Evolutionary conservation across 2,797 vertebrate species (phyloP).

Genomic region (Benthosema pterotum): DNA sequence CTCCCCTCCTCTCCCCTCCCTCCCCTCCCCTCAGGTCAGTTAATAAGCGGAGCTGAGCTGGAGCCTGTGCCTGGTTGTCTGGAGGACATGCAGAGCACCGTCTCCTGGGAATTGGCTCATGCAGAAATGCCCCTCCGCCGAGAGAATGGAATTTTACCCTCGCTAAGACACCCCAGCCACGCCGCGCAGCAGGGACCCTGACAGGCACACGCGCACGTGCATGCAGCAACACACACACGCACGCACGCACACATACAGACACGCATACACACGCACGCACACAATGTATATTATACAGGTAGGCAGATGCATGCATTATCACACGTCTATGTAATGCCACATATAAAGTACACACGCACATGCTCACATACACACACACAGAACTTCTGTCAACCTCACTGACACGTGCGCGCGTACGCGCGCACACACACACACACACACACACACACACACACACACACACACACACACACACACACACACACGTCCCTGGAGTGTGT

Average conservation of each 20-base stretch:
- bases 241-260: neutral
- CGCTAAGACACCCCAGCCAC: constrained; percentile 84
- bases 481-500: constrained; percentile 49
- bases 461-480: constrained; percentile 15
- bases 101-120: constrained; percentile 93
- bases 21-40: constrained; percentile 82
- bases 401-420: neutral
- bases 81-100: constrained; percentile 87
- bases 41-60: constrained; percentile 86
- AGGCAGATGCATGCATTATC: no score
- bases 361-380: neutral
- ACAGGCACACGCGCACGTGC: constrained; percentile 39
- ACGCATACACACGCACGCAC: neutral
- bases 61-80: constrained; percentile 84
- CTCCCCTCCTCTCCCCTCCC: constrained; percentile 32
- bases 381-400: constrained; percentile 33
- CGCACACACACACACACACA: neutral
- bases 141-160: constrained; percentile 97
- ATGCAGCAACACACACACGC: neutral
- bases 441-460: constrained; percentile 37
- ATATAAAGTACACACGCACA: constrained; percentile 23
- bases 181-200: constrained; percentile 80
- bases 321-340: no score
- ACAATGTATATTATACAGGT: no score
- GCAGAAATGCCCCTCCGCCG: constrained; percentile 88